Conservation (phyloP, 2,113 vertebrate genomes). For the Rallus limicola region DNA sequence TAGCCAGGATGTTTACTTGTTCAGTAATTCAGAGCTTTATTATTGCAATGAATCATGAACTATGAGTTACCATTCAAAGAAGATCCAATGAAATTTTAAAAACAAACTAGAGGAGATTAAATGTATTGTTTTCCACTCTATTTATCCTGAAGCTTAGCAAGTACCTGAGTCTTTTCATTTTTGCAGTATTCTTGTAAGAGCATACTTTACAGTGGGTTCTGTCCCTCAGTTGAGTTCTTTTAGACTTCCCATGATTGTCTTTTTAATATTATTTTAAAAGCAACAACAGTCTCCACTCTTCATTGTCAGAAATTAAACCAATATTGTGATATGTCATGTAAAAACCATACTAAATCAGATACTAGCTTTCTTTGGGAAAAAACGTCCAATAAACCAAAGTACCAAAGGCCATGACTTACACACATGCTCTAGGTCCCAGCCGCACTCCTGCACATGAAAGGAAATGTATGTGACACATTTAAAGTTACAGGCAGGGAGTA, state of each 20-base stretch:
- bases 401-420: neutral
- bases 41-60: conserved; percentile 17
- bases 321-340: neutral
- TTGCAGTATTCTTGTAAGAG: neutral
- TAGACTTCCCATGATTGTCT: neutral
- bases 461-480: neutral
- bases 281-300: neutral
- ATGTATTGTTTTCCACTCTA: neutral
- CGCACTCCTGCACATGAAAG: neutral
- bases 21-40: conserved; percentile 21
- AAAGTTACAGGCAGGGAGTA: neutral
- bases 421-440: neutral
- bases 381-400: neutral
- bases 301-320: neutral
- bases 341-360: neutral
- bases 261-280: neutral
- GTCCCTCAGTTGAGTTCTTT: neutral
- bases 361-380: neutral
- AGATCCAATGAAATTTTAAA: neutral
- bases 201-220: neutral
- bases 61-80: neutral
- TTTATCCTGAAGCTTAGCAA: neutral
- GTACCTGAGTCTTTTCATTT: neutral
- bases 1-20: neutral
- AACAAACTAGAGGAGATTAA: neutral